A percentile compares a stretch with the other conserved stretches of the same genome.
Conservation (phyloP, 1,140 invertebrate species). For the Drosophila triauraria region DNA sequence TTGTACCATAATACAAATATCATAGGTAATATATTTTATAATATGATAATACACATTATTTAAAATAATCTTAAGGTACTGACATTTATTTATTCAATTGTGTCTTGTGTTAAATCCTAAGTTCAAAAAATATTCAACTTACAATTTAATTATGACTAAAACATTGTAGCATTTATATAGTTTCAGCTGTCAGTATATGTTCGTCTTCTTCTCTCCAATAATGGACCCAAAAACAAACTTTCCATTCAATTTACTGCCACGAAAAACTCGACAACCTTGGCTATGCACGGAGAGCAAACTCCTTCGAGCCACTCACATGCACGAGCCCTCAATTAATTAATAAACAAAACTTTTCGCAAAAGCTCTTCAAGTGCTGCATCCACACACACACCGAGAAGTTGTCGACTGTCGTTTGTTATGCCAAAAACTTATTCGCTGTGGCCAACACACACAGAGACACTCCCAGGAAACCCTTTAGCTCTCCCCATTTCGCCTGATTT, state of each 20-base stretch:
- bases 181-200: no score
- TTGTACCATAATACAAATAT: no score
- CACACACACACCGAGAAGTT: constrained; percentile 21
- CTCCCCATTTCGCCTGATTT: background rate
- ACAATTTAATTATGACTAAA: no score
- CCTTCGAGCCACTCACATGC: constrained; percentile 35
- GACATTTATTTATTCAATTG: no score
- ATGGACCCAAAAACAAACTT: background rate
- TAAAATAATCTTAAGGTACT: no score
- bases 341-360: constrained; percentile 72
- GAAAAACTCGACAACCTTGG: constrained; percentile 3
- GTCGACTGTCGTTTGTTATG: constrained; percentile 59
- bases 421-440: constrained; percentile 41
- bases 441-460: background rate
- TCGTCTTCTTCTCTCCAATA: background rate
- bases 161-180: no score
- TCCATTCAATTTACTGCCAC: background rate
- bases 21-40: no score
- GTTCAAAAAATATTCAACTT: no score
- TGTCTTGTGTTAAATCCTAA: no score
- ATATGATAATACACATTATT: no score
- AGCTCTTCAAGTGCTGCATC: constrained; percentile 36
- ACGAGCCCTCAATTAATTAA: constrained; percentile 77
- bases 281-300: constrained; percentile 3
- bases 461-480: constrained; percentile 31